A percentile compares a stretch with the other conserved stretches of the same genome.
These are phyloP conservation scores for Astyanax mexicanus DNA, from an alignment of 2,797 vertebrate species.

Conservation along the genomic window DNA sequence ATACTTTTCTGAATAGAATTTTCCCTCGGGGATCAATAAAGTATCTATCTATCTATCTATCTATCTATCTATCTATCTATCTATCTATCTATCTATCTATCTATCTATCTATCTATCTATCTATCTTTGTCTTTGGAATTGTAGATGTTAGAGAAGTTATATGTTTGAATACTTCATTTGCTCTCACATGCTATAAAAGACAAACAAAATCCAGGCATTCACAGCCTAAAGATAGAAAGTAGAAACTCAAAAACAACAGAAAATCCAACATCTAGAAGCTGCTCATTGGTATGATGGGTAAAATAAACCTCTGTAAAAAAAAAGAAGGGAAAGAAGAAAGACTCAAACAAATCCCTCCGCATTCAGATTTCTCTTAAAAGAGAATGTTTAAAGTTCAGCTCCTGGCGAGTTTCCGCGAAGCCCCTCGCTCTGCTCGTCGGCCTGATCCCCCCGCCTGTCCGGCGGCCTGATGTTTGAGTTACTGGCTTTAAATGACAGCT, in stretches of 20 bases:
- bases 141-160: no score
- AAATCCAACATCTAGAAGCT: slow-evolving; percentile 4
- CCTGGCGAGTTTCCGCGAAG: slow-evolving; percentile 14
- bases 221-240: slow-evolving; percentile 35
- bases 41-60: no score
- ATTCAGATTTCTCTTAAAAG: slow-evolving; percentile 63
- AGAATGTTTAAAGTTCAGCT: slow-evolving; percentile 61
- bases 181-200: slow-evolving; percentile 51
- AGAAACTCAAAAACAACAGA: slow-evolving; percentile 23
- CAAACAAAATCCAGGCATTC: slow-evolving; percentile 44
- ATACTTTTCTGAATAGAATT: no score
- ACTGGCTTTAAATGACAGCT: slow-evolving; percentile 75
- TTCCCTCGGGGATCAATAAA: no score
- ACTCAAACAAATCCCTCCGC: slow-evolving; percentile 32
- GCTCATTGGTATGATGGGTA: slow-evolving; percentile 9
- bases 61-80: no score
- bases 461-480: slow-evolving; percentile 74
- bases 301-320: slow-evolving; percentile 27
- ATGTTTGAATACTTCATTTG: no score
- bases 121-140: no score
- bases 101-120: no score
- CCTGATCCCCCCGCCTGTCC: slow-evolving; percentile 15
- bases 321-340: background rate
- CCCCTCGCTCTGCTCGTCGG: slow-evolving; percentile 18
- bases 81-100: no score